Percentiles rank a stretch among this genome's conserved stretches.
Evolutionary conservation across 1,140 invertebrate species (phyloP).

Genomic region (Galleria mellonella): DNA sequence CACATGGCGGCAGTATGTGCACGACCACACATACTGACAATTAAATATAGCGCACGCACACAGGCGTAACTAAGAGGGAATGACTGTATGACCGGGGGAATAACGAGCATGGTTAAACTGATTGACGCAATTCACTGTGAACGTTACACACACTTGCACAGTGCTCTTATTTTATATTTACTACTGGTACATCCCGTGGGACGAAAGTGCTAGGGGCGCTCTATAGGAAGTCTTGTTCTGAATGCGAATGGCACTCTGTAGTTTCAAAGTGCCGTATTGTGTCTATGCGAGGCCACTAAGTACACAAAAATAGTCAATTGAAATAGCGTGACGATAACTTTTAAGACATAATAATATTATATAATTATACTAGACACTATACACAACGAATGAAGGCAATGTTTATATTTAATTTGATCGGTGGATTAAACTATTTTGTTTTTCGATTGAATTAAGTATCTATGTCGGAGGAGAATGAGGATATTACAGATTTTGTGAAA

Average conservation of each 20-base stretch:
- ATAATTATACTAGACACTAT: too few species aligned
- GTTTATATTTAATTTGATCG: too few species aligned
- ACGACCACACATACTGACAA: constrained; percentile 42
- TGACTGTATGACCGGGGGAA: constrained; percentile 50
- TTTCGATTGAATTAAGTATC: too few species aligned
- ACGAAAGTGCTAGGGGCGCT: constrained; percentile 46
- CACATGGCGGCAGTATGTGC: constrained; percentile 55
- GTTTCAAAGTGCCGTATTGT: constrained; percentile 41
- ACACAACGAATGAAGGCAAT: too few species aligned
- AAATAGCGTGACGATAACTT: constrained; percentile 6
- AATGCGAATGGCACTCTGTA: constrained; percentile 44
- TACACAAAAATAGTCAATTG: constrained; percentile 23
- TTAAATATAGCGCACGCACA: constrained; percentile 64
- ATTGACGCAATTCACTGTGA: constrained; percentile 60
- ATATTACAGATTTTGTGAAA: too few species aligned
- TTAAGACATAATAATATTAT: constrained; percentile 1
- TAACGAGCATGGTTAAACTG: constrained; percentile 50
- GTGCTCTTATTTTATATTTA: constrained; percentile 62
- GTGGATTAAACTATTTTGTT: too few species aligned
- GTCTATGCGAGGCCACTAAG: constrained; percentile 24
- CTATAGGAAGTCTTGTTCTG: constrained; percentile 50
- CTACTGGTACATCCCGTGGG: constrained; percentile 62
- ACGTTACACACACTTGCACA: constrained; percentile 44
- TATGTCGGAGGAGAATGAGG: too few species aligned
- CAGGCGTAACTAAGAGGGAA: constrained; percentile 28